Evolutionary conservation across 2,113 vertebrate genomes (phyloP), one percentile per base, ranked within the genome.

Genomic region (Engraulis encrasicolus): DNA sequence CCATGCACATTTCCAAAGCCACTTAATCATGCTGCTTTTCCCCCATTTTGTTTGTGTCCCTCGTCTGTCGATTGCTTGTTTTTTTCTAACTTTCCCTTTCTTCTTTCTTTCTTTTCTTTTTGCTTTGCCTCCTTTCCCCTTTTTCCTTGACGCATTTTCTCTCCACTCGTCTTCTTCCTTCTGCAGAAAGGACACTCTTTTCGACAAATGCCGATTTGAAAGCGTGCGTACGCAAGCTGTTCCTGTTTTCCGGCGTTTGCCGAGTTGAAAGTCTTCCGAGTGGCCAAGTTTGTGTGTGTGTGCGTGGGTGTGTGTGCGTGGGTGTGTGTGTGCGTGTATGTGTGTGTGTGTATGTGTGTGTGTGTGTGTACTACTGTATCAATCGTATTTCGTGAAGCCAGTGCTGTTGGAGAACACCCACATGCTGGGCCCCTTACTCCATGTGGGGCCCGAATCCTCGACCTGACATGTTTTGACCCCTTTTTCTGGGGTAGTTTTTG

Each of bases 1-100:
- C 66, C 31, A 74, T 74, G 66, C 27, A 31, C 23, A 74, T 34
- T 74, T 74, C 4, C 31, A 36, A 12, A 34, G 66, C 66, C 66
- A 74, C 66, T 74, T 74, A 74, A 74, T 74, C 66, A 74, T 74
- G 66, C 66, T 74, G 31, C 66, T 71, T 71, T 71, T 71, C 1
- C 15, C 9, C 27, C 27, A 71, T 17, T 31, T 74, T 14, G 66
- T 34, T 66, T 74, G 66, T 34, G 31, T 74, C 66, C 66, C 15
- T 4, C 31, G 66, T 74, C 66, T 17, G 66, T 74, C 12, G 66
- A 74, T 74, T 74, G 27, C 17, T 74, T 12, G 11, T 15, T 14
- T 14, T 74, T 74, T 34, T 15, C 23, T 31, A 34, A 34, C 27
- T 74, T 74, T 34, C 12, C 31, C 12, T 6, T 14, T 12, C 1